These are phyloP conservation scores for Diabrotica balteata DNA, from an alignment of 2,888 invertebrate species.

Conservation along the genomic window DNA sequence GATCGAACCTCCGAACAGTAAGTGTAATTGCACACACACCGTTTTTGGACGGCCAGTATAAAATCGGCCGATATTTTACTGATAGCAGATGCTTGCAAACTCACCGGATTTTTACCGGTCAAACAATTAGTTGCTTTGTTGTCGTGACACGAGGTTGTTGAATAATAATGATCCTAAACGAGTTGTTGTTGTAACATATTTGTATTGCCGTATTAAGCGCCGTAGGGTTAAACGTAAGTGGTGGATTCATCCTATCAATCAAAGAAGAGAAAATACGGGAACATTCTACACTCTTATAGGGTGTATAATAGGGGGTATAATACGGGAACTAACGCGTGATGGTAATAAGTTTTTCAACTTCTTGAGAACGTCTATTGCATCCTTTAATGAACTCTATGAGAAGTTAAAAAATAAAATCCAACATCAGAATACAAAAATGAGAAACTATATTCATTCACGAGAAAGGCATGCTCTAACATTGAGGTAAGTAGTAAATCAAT, in stretches of 20 bases:
- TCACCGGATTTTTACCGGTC: too few species aligned
- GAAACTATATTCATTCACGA: slow-evolving; percentile 6
- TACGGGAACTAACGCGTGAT: slow-evolving; percentile 13
- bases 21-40: too few species aligned
- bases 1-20: too few species aligned
- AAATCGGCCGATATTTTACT: too few species aligned
- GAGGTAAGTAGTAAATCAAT: slow-evolving; percentile 11
- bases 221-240: not conserved
- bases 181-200: too few species aligned
- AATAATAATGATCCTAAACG: too few species aligned
- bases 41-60: too few species aligned
- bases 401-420: slow-evolving; percentile 16
- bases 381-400: slow-evolving; percentile 21
- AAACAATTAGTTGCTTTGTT: too few species aligned
- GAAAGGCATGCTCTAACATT: slow-evolving; percentile 10
- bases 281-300: slow-evolving; percentile 18
- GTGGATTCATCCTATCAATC: too few species aligned
- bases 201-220: slow-evolving; percentile 3
- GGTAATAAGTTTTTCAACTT: slow-evolving; percentile 10
- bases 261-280: slow-evolving; percentile 11
- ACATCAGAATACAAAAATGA: slow-evolving; percentile 18
- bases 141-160: too few species aligned
- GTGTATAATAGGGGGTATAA: too few species aligned
- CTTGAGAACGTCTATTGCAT: slow-evolving; percentile 14
- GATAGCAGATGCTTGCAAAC: too few species aligned